Evolutionary conservation across 2,797 vertebrate species (phyloP), one percentile per base, ranked within the genome.

Genomic region (Onychomys arenicola): DNA sequence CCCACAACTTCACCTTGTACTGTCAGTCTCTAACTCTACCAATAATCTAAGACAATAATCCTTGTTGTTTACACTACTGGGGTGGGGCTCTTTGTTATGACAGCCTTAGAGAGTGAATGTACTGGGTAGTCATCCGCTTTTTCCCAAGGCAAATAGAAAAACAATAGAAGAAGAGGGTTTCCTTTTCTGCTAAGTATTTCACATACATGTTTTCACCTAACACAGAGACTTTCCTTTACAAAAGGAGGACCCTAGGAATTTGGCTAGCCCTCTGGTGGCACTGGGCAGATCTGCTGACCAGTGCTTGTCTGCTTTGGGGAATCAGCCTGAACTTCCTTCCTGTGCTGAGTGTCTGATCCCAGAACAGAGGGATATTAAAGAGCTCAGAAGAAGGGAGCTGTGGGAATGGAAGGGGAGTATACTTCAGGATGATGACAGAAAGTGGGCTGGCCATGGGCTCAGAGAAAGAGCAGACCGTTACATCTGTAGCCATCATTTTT

Each of bases 31-130:
- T 27, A 55, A 63, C 27, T 5, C 52, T 16, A 52, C 52, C 52
- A 52, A 52, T 52, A 52, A 52, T 52, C 13, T 49, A 29, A 71
- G 52, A 52, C 19, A 25, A n/a, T 25, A 6, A 1, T 40, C 63
- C 49, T 43, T 57, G 0, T 37, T 69, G 65, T 14, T 40, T 21
- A 40, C 40, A 6, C 19, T 34, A 67, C 52, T 23, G 4, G 6
- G 34, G 57, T 34, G 6, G 2, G 76, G 2, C 1, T n/a, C 29
- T 86, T 73, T 14, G 14, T 43, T 43, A 71, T 6, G n/a, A 12
- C 5, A 88, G 4, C 11, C 7, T 5, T 1, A 5, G n/a, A 25
- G 37, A 63, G 43, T 12, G 1, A 46, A 46, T 14, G 0, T 6
- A 29, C 7, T 29, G 6, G 12, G 34, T 10, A 2, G 9, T 16